A percentile compares a stretch with the other conserved stretches of the same genome.
These are phyloP conservation scores for Psilopogon haemacephalus DNA, from an alignment of 2,113 vertebrate species.

Conservation along the genomic window DNA sequence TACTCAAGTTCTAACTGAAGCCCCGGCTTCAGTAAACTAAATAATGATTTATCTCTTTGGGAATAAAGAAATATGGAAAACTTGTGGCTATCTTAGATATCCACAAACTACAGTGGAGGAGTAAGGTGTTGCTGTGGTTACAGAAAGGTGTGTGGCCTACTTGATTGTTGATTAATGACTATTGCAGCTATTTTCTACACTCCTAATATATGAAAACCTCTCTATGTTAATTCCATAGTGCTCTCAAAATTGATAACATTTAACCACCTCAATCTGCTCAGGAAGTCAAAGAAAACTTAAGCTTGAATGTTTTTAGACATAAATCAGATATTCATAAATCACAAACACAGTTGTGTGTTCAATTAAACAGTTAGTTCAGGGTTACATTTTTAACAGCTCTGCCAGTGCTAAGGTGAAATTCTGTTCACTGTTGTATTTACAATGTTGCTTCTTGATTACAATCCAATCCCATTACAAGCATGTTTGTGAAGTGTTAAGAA, in stretches of 20 bases:
- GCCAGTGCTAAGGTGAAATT: neutral
- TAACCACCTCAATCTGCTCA: accelerated
- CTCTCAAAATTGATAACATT: neutral
- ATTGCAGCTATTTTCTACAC: neutral
- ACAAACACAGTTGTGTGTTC: neutral
- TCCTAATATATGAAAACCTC: neutral
- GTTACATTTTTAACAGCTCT: neutral
- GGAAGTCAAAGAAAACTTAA: neutral
- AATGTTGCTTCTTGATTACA: neutral
- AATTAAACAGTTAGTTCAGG: neutral
- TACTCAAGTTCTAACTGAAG: neutral
- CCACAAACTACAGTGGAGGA: neutral
- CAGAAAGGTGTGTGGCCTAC: neutral
- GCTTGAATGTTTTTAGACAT: neutral
- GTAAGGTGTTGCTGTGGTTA: neutral
- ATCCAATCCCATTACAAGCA: neutral
- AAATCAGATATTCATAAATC: neutral
- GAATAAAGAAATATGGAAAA: neutral
- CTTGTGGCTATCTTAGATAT: neutral
- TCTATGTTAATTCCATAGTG: neutral
- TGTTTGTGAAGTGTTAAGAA: neutral
- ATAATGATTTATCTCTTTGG: neutral
- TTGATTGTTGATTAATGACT: neutral
- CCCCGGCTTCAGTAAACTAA: neutral
- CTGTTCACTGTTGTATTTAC: neutral